Base-by-base conservation (phyloP, 2,113 vertebrate species). In the Heloderma charlesbogerti region DNA sequence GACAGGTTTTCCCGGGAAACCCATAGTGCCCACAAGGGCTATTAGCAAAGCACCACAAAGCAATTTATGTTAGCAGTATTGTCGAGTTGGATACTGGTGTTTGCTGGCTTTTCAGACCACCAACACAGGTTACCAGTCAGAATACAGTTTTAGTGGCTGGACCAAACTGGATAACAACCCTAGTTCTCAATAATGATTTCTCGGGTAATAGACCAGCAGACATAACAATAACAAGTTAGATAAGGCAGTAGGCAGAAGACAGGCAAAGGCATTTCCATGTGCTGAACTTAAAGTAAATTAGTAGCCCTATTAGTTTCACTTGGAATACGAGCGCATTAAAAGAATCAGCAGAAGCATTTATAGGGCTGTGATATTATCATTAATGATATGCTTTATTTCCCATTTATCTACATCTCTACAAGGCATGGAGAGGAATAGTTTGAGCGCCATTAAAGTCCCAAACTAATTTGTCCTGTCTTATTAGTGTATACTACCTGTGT, bases 401-500 rank as follows among this genome's bases (percentile, higher is more conserved):
- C 51, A 72, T 54, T 72, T 83, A 89, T 57, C 69, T 57, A 60
- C 51, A 20, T 74, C 88, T 74, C 69, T 83, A 71, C 88, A 74
- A 89, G 80, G 79, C 66, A 22, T 34, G 66, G 79, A 45, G 86
- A 89, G 69, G 69, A 89, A 60, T 74, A 72, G 48, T 43, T 81
- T 60, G n/a, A 82, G 79, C 13, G 3, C 69, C 67, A 83, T 74
- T 83, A 82, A 74, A 83, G 69, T 89, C 88, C 79, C 79, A 82
- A 43, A 83, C 67, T 89, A 82, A 74, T 89, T 89, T 89, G 27
- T 89, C 79, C 88, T 89, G 67, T 60, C 80, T 83, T 83, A 82
- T 82, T 83, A 89, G 48, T 74, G 16, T 89, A 34, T 74, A 72
- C n/a, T 34, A 83, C 80, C 80, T 89, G 80, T 84, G 80, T 34